phyloP scores from a whole-genome alignment of 23 tunicate species.

The Diplosoma virens region DNA sequence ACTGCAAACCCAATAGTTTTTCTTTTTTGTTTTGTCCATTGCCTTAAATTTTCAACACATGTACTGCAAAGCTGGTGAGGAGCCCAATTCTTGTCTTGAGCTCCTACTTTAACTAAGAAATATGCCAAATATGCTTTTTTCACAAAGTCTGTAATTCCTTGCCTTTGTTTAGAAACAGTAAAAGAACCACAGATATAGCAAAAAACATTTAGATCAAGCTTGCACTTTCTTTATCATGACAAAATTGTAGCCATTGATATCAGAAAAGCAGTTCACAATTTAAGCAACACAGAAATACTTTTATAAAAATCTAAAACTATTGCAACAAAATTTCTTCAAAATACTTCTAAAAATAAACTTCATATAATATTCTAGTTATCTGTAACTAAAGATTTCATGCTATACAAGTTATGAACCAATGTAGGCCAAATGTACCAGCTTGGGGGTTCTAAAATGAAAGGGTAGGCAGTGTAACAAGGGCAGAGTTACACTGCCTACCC shows the following conservation, averaged over 20 bases:
- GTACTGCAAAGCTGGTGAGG: constrained; percentile 19
- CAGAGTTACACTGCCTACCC: too few relatives aligned
- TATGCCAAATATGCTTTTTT: constrained; percentile 17
- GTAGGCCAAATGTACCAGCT: not conserved
- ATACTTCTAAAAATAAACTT: not conserved
- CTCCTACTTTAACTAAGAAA: not conserved
- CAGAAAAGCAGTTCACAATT: constrained; percentile 1
- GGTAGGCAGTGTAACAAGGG: too few relatives aligned
- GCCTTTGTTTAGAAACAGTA: constrained; percentile 21
- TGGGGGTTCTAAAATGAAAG: too few relatives aligned
- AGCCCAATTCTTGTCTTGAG: constrained; percentile 22
- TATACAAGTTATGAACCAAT: constrained; percentile 2
- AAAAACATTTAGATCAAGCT: constrained; percentile 4
- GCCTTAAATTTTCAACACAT: constrained; percentile 18
- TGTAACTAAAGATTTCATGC: not conserved
- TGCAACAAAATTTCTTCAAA: not conserved
- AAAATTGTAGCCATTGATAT: constrained; percentile 6
- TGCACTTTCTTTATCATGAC: constrained; percentile 1
- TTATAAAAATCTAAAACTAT: not conserved
- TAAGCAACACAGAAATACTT: not conserved
- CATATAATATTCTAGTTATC: not conserved
- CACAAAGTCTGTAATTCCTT: constrained; percentile 20
- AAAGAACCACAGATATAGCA: constrained; percentile 12
- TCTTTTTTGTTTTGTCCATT: constrained; percentile 15
- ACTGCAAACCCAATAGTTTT: constrained; percentile 8